These are phyloP conservation scores for Micrasema minimum DNA, from an alignment of 1,140 invertebrate genomes.

Conservation along the genomic window DNA sequence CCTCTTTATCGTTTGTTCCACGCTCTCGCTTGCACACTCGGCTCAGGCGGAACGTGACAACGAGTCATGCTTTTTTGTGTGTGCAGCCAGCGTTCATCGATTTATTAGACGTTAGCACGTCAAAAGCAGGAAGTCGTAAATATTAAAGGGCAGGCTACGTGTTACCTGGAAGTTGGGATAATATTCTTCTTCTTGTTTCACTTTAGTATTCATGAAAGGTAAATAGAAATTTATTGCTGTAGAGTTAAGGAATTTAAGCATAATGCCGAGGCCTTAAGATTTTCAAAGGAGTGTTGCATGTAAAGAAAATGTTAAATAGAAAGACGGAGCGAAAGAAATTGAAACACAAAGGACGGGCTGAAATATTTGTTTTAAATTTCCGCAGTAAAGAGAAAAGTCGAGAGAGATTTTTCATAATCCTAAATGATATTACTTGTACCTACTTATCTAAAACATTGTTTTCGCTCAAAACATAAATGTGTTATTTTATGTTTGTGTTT, in stretches of 20 bases:
- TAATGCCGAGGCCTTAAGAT: background rate
- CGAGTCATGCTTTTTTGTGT: no score
- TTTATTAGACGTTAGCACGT: no score
- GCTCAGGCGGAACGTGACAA: no score
- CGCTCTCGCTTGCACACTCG: no score
- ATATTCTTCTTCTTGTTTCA: constrained; percentile 17
- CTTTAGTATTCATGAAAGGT: constrained; percentile 33
- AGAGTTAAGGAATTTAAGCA: constrained; percentile 19
- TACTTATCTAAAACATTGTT: no score
- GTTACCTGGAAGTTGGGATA: background rate
- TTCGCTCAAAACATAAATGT: no score
- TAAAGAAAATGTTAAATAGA: background rate
- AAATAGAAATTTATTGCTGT: constrained; percentile 29
- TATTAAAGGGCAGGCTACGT: constrained; percentile 19
- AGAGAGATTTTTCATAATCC: no score
- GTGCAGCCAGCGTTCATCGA: no score
- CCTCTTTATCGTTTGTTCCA: no score
- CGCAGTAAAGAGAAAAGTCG: background rate
- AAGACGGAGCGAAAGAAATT: background rate
- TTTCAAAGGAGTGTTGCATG: constrained; percentile 2
- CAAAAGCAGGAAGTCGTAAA: constrained; percentile 31
- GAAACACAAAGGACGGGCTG: background rate
- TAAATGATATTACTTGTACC: no score
- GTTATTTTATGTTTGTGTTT: no score
- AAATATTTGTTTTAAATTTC: constrained; percentile 1